Conservation (phyloP, 2,113 vertebrate species). For the Indicator indicator region DNA sequence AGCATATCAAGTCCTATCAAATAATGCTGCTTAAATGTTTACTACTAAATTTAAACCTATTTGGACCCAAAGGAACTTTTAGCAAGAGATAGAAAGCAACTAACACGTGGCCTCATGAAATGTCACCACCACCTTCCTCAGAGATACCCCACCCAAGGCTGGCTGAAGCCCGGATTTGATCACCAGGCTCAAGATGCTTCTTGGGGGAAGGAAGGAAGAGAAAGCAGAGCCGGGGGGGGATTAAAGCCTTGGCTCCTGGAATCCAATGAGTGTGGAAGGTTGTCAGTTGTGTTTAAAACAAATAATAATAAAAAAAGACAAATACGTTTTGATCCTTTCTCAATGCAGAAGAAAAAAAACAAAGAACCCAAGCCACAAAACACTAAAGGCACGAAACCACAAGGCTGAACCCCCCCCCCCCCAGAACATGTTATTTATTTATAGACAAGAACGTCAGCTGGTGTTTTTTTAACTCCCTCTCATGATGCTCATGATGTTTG, state of each 20-base stretch:
- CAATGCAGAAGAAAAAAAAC: neutral
- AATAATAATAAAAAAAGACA: neutral
- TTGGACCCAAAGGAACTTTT: neutral
- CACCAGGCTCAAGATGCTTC: neutral
- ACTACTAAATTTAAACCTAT: neutral
- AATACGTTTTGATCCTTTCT: neutral
- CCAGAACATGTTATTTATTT: slow-evolving; percentile 27
- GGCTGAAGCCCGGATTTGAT: slow-evolving; percentile 20
- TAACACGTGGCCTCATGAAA: neutral
- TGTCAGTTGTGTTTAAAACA: neutral
- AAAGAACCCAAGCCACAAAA: neutral
- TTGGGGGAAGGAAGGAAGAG: neutral
- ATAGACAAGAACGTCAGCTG: neutral
- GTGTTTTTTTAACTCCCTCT: neutral
- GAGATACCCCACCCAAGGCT: neutral
- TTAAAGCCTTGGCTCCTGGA: neutral
- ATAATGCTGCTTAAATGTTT: neutral
- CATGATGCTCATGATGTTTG: neutral
- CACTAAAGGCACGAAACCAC: neutral
- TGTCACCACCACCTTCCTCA: neutral
- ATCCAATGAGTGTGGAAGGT: neutral
- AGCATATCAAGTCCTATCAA: neutral
- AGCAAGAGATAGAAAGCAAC: neutral
- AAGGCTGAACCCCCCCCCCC: neutral
- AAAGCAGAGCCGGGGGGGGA: neutral